Evolutionary conservation across 2,888 invertebrate genomes (phyloP).

Genomic region (Flexamia atlantica): DNA sequence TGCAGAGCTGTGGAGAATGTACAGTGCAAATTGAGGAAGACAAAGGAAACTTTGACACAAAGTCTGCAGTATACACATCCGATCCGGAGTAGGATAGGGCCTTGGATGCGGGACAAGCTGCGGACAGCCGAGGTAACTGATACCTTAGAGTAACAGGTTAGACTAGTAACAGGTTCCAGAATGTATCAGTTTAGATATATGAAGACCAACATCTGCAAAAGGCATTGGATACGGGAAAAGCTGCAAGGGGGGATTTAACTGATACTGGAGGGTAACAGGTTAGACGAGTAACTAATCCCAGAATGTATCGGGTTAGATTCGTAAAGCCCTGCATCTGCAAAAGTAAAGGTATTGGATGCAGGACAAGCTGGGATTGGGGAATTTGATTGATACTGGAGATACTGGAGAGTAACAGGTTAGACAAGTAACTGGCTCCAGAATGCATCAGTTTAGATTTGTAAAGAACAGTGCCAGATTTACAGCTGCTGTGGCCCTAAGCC

Average conservation of each 20-base stretch:
- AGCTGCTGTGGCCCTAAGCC: too few relatives aligned
- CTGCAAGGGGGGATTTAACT: slow-evolving; percentile 89
- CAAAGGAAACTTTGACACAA: slow-evolving; percentile 81
- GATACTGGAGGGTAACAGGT: too few relatives aligned
- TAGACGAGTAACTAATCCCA: too few relatives aligned
- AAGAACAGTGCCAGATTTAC: too few relatives aligned
- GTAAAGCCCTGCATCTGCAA: slow-evolving; percentile 86
- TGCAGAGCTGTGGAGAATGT: slow-evolving; percentile 83
- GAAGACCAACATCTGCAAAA: slow-evolving; percentile 88
- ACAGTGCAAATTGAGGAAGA: slow-evolving; percentile 81
- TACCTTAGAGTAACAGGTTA: too few relatives aligned
- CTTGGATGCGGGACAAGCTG: slow-evolving; percentile 84
- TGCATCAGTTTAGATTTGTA: too few relatives aligned
- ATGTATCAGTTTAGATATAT: too few relatives aligned
- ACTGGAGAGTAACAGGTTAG: background rate
- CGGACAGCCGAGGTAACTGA: slow-evolving; percentile 73
- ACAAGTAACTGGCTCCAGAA: too few relatives aligned
- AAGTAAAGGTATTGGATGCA: slow-evolving; percentile 97
- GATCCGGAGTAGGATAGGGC: slow-evolving; percentile 85
- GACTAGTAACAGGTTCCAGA: too few relatives aligned
- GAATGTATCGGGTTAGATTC: slow-evolving; percentile 74
- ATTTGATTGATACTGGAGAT: slow-evolving; percentile 85
- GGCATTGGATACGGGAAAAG: slow-evolving; percentile 89
- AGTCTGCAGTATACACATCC: slow-evolving; percentile 84
- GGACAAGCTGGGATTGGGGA: slow-evolving; percentile 91